Conservation (phyloP, 2,797 vertebrate species). For the Mustela erminea region DNA sequence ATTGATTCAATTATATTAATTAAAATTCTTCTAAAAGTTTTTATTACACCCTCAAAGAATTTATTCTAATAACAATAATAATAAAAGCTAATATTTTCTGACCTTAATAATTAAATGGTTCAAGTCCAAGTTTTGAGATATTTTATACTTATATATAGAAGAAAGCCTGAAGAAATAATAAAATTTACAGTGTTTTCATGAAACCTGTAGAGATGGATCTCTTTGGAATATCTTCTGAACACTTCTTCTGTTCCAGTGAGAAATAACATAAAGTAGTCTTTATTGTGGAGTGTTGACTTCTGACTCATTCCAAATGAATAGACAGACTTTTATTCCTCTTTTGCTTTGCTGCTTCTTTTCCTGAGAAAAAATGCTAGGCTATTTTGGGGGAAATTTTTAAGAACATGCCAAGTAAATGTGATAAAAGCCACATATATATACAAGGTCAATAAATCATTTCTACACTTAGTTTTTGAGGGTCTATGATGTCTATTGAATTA, state of each 20-base stretch:
- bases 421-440: constrained; percentile 66
- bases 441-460: constrained; percentile 69
- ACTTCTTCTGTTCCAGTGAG: background rate
- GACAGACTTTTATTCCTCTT: constrained; percentile 43
- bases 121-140: constrained; percentile 46
- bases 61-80: background rate
- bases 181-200: background rate
- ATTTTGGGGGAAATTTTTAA: constrained; percentile 59
- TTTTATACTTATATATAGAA: constrained; percentile 9
- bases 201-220: constrained; percentile 18
- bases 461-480: constrained; percentile 53
- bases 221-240: constrained; percentile 8
- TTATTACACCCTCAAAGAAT: constrained; percentile 34
- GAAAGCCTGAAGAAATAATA: constrained; percentile 61
- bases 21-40: constrained; percentile 56
- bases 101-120: constrained; percentile 67
- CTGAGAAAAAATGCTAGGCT: constrained; percentile 53
- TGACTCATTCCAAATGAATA: constrained; percentile 59
- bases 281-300: constrained; percentile 59
- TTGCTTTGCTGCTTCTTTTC: constrained; percentile 46
- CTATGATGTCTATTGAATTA: constrained; percentile 46
- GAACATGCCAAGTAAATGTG: constrained; percentile 59
- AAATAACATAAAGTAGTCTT: constrained; percentile 50
- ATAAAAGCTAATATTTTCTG: constrained; percentile 59
- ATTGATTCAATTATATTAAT: constrained; percentile 61